Evolutionary conservation across 2,888 invertebrate species (phyloP).

Genomic region (Leptura quadrifasciata): DNA sequence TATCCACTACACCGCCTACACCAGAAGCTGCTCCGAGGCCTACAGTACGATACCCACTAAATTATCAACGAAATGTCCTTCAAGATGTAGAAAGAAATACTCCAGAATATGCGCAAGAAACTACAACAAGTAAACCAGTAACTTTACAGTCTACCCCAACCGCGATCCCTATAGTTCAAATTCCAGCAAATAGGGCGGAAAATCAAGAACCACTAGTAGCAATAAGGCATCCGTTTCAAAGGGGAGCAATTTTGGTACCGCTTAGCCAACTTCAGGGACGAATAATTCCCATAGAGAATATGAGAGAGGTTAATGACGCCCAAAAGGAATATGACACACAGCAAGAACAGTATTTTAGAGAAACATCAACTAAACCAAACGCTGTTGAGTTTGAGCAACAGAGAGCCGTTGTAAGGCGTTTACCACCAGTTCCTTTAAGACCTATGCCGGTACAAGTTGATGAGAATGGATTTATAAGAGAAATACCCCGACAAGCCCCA

Average conservation of each 20-base stretch:
- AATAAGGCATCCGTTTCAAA: constrained; percentile 73
- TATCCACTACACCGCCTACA: constrained; percentile 73
- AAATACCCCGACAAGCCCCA: constrained; percentile 63
- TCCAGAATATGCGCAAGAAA: constrained; percentile 62
- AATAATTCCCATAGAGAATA: constrained; percentile 61
- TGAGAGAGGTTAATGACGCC: constrained; percentile 57
- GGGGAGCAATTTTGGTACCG: constrained; percentile 69
- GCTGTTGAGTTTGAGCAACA: constrained; percentile 68
- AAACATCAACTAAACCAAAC: constrained; percentile 48
- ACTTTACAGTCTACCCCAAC: constrained; percentile 74
- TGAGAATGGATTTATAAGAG: constrained; percentile 69
- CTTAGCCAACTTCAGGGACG: constrained; percentile 67
- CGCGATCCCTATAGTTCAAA: constrained; percentile 77
- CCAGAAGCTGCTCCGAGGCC: constrained; percentile 62
- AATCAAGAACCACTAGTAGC: constrained; percentile 70
- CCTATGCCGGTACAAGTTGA: constrained; percentile 71
- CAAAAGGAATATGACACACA: constrained; percentile 55
- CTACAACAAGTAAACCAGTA: constrained; percentile 74
- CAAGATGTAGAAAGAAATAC: constrained; percentile 57
- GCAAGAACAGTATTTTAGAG: constrained; percentile 61
- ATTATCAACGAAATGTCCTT: constrained; percentile 54
- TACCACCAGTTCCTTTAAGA: constrained; percentile 61
- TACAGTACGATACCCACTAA: constrained; percentile 57
- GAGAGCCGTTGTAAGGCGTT: constrained; percentile 60
- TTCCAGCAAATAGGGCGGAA: constrained; percentile 70